Percentiles rank a stretch among this genome's conserved stretches.
phyloP scores from a whole-genome alignment of 2,888 invertebrate species.

The Spodoptera littoralis region DNA sequence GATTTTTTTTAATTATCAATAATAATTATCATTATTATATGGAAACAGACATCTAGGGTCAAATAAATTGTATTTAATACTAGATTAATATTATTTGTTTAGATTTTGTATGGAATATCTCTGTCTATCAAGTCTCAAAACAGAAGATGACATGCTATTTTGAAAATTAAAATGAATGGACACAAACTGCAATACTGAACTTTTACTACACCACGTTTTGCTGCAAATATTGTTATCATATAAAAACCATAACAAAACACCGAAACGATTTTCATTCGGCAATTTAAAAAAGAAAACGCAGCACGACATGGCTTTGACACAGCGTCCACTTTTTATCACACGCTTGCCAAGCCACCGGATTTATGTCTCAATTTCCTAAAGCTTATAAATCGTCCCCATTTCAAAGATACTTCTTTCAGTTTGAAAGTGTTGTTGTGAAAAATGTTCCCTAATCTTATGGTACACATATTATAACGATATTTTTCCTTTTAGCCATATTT shows the following conservation, averaged over 20 bases:
- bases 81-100: too few species aligned
- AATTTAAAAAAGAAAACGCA: constrained; percentile 25
- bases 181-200: too few species aligned
- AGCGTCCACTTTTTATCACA: constrained; percentile 56
- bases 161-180: too few species aligned
- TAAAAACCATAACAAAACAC: constrained; percentile 14
- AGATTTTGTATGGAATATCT: too few species aligned
- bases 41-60: too few species aligned
- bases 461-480: constrained; percentile 13
- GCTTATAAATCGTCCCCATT: constrained; percentile 60
- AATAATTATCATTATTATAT: too few species aligned
- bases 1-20: too few species aligned
- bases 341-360: constrained; percentile 51
- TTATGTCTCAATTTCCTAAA: constrained; percentile 65
- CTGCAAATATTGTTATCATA: neutral
- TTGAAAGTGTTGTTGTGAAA: constrained; percentile 35
- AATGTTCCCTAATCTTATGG: constrained; percentile 17
- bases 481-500: neutral
- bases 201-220: too few species aligned
- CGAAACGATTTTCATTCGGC: constrained; percentile 14
- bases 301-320: constrained; percentile 44
- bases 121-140: too few species aligned
- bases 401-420: constrained; percentile 47
- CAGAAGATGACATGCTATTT: too few species aligned
- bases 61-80: too few species aligned